Conservation (phyloP, 2,888 invertebrate species). For the Habroteleia sp. region DNA sequence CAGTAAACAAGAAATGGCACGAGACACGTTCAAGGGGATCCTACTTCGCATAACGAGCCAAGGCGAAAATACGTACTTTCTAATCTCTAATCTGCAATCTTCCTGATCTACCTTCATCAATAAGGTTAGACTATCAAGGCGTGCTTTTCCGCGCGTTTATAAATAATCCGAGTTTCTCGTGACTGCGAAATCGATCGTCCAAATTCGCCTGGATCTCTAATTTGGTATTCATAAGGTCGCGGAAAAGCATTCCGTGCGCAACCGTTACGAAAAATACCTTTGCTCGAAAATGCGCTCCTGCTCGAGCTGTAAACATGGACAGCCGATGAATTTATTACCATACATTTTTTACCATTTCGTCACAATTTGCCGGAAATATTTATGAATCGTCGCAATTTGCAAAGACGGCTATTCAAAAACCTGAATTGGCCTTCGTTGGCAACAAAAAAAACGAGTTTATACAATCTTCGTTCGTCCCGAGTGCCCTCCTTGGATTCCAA, state of each 20-base stretch:
- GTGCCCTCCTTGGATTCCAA: too few relatives aligned
- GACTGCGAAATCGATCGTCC: slow-evolving; percentile 28
- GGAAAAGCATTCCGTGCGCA: slow-evolving; percentile 51
- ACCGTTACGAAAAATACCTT: slow-evolving; percentile 68
- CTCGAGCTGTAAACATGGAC: slow-evolving; percentile 73
- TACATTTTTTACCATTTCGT: slow-evolving; percentile 30
- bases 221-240: slow-evolving; percentile 24
- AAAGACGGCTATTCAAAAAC: slow-evolving; percentile 13
- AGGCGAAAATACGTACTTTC: slow-evolving; percentile 56
- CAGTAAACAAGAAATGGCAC: slow-evolving; percentile 33
- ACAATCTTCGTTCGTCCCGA: slow-evolving; percentile 1
- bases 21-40: slow-evolving; percentile 47
- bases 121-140: slow-evolving; percentile 40
- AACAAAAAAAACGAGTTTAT: slow-evolving; percentile 14
- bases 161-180: slow-evolving; percentile 39
- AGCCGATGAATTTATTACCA: slow-evolving; percentile 68
- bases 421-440: slow-evolving; percentile 8
- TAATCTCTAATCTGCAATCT: slow-evolving; percentile 64
- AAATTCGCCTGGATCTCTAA: slow-evolving; percentile 10
- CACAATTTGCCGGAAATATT: slow-evolving; percentile 38
- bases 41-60: slow-evolving; percentile 56
- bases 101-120: slow-evolving; percentile 60
- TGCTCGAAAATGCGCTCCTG: slow-evolving; percentile 69
- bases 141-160: slow-evolving; percentile 54
- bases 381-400: slow-evolving; percentile 4